Base-by-base conservation (phyloP, 1,140 invertebrate genomes). In the Drosophila albomicans region DNA sequence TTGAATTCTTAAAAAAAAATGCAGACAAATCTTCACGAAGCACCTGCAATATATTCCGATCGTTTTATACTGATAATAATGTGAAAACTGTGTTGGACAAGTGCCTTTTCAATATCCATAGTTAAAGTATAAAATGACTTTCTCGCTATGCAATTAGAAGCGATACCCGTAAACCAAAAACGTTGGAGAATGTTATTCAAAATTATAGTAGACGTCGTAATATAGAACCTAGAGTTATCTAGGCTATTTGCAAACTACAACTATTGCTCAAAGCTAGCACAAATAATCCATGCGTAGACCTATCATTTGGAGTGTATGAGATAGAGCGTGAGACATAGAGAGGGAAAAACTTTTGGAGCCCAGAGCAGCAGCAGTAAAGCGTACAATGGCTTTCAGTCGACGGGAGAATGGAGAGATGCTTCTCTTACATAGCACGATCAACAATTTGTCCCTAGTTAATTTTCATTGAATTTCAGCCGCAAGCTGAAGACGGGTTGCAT, bases 401-500 rank as follows among this genome's bases (percentile, higher is more conserved):
- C 13, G n/a, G 35, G 28, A 54, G n/a, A 43, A 43, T 38, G 41
- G n/a, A 43, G 41, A 43, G 30, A 46, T 10, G 38, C 30, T 11
- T 20, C 46, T 8, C 51, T n/a, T 1, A 6, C 7, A 0, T 16
- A 38, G 49, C 43, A 52, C 69, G 43, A 69, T 46, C 69, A 49
- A 65, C 64, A 79, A 76, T 79, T 82, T 76, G 71, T 64, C 46
- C 61, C 64, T 76, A 52, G 61, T 76, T 51, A 48, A 68, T 66
- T 78, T 70, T 58, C 67, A 69, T 68, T 64, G 48, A 48, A 67
- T 66, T 49, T 46, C 25, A 45, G 64, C 56, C 57, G 32, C 64
- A 58, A 51, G 32, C 64, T 30, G 48, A 13, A 38, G 51, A 51
- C 63, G 15, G 45, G 20, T 28, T 49, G 75, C 65, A 69, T 57